Conservation (phyloP, 1,140 invertebrate genomes). For the Phymorhynchus buccinoides region DNA sequence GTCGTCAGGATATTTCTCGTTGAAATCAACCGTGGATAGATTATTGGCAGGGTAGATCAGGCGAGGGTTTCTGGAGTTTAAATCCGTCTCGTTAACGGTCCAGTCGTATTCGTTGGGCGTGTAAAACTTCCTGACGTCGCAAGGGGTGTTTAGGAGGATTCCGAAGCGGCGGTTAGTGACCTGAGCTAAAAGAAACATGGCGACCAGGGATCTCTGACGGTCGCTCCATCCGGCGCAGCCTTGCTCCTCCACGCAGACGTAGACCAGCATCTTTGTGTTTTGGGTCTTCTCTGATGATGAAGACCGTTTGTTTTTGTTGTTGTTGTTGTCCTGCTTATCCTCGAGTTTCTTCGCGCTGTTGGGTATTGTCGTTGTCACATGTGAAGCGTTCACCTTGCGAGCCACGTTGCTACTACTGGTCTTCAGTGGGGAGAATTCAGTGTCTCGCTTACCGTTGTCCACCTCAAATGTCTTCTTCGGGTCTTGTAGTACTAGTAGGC, state of each 20-base stretch:
- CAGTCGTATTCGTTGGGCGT: conserved; percentile 49
- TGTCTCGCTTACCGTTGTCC: too few species aligned
- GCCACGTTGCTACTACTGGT: too few species aligned
- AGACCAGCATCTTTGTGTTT: conserved; percentile 44
- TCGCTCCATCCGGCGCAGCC: conserved; percentile 57
- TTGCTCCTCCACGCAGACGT: conserved; percentile 45
- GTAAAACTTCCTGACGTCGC: conserved; percentile 47
- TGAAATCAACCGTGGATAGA: conserved; percentile 37
- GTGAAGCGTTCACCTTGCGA: too few species aligned
- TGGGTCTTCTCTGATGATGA: too few species aligned
- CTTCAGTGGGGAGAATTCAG: too few species aligned
- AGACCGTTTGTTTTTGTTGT: too few species aligned
- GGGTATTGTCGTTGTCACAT: too few species aligned
- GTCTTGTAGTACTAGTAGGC: too few species aligned
- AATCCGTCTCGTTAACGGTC: conserved; percentile 29
- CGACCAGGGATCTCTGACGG: conserved; percentile 50
- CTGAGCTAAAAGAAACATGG: conserved; percentile 46
- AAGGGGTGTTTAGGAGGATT: conserved; percentile 51
- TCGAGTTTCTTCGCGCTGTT: too few species aligned
- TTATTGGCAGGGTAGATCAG: conserved; percentile 17
- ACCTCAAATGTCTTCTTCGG: too few species aligned
- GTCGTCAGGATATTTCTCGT: conserved; percentile 33
- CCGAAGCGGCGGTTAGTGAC: conserved; percentile 48
- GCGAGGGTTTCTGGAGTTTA: neutral
- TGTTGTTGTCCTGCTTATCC: too few species aligned